Evolutionary conservation across 2,797 vertebrate species (phyloP), one percentile per base, ranked within the genome.

Genomic region (Spinus pinus): DNA sequence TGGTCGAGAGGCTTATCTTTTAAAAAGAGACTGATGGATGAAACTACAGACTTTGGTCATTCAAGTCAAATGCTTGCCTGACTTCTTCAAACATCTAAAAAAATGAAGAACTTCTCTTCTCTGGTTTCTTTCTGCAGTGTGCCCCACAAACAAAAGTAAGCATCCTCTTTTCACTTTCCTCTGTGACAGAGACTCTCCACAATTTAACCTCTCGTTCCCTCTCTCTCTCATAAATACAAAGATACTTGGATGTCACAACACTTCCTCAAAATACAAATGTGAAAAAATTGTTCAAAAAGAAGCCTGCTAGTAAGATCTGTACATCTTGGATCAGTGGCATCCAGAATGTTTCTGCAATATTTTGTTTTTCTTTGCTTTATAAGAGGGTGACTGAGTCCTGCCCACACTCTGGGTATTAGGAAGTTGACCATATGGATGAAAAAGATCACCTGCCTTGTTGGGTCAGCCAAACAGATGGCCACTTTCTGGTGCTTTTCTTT

Each of bases 381-480:
- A 83, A 79, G 21, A 74, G 81, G 23, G 25, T 86, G 58, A 42
- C 53, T 57, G 41, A 56, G 39, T 61, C 51, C 62, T 93, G 62
- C 30, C 24, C 19, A 49, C 39, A 23, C 42, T 73, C 15, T 75
- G 58, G 33, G 51, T 81, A 70, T 44, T 46, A 60, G 56, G 65
- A 94, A 58, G 35, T 44, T 90, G 56, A 72, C 82, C 88, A 88
- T 81, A 86, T 84, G 83, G 82, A 30, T 58, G 39, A 86, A 50
- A 78, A 90, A 47, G 44, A 62, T 56, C 75, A 72, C 88, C 91
- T 94, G 80, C 15, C 28, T 70, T 65, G 14, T 7, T 81, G 46
- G 82, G 71, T 93, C 72, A 81, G 80, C 80, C 62, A 79, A 88
- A 88, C 82, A 95, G 92, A 93, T 92, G 90, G 80, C 44, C 18